Base-by-base conservation (phyloP, 53 echinoderm and acorn worm genomes). In the Holothuria scabra region DNA sequence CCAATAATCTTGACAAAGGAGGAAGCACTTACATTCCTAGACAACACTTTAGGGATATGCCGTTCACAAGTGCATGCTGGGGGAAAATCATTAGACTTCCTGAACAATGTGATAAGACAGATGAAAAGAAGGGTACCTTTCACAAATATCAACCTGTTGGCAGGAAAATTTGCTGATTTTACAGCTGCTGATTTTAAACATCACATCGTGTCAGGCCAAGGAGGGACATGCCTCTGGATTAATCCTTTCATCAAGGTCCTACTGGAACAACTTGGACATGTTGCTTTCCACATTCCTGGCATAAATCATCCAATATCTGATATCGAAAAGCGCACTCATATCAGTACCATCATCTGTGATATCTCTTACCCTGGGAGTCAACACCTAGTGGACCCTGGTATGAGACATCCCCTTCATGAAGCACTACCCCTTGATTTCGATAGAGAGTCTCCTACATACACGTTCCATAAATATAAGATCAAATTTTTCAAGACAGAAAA, bases 231-330 rank as follows among this genome's bases (percentile, higher is more conserved):
- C 20, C 12, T 48, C n/a, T 48, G 49, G 56, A 55, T 76, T 24
- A 76, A 76, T 29, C 76, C 76, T 49, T 76, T 76, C 76, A 76
- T 56, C 76, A 76, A 76, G 41, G 76, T 56, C 41, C 1, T 76
- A 52, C 76, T 76, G 0, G 76, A 76, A 8, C 22, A 5, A 18
- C 56, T 76, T 25, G 76, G 76, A 29, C 55, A 76, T 28, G 29
- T 30, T 13, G 29, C 56, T 3, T 29, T 55, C 56, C 76, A 76
- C 76, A 76, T 76, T 25, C 55, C 49, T 55, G 76, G 76, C 10
- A 41, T 41, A 5, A 41, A 4, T 5, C 41, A 41, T 41, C 41
- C 11, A 23, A 56, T 29, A 76, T 55, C 7, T 26, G 49, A 11
- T 48, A 18, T 14, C 1, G 25, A 29, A 19, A 56, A 56, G 8